Evolutionary conservation across 2,797 vertebrate genomes (phyloP).

Genomic region (Graptemys geographica): DNA sequence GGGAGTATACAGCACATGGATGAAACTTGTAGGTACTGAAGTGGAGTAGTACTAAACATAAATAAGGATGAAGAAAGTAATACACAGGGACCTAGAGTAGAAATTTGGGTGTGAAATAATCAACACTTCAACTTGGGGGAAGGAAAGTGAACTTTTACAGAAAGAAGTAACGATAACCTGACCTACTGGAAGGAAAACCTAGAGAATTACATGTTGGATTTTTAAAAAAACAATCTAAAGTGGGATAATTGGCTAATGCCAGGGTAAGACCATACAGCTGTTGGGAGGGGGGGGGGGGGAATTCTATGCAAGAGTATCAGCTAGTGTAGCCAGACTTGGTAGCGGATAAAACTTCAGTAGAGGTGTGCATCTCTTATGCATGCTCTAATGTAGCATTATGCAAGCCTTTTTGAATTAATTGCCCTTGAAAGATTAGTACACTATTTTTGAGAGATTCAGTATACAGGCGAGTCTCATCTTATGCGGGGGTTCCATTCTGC

Average conservation of each 20-base stretch:
- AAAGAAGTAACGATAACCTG: neutral
- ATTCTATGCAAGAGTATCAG: neutral
- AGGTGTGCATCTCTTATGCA: neutral
- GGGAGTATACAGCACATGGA: neutral
- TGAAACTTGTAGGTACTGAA: neutral
- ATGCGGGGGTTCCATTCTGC: too few relatives aligned
- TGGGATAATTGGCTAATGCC: neutral
- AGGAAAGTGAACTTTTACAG: neutral
- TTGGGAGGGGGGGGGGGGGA: too few relatives aligned
- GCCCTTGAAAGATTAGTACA: neutral
- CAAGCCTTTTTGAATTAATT: neutral
- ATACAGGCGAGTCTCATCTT: too few relatives aligned
- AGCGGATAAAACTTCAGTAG: neutral
- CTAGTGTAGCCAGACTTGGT: neutral
- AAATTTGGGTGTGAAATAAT: neutral
- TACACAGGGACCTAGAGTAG: neutral
- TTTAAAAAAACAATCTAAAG: neutral
- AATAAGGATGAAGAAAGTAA: neutral
- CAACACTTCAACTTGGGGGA: neutral
- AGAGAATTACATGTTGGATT: neutral
- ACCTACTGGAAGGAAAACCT: neutral
- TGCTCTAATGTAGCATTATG: neutral
- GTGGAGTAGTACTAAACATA: neutral
- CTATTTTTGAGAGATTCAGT: neutral
- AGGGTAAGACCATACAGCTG: neutral